A percentile compares a stretch with the other conserved stretches of the same genome.
phyloP scores from a whole-genome alignment of 2,113 vertebrate genomes.

The Caretta caretta region DNA sequence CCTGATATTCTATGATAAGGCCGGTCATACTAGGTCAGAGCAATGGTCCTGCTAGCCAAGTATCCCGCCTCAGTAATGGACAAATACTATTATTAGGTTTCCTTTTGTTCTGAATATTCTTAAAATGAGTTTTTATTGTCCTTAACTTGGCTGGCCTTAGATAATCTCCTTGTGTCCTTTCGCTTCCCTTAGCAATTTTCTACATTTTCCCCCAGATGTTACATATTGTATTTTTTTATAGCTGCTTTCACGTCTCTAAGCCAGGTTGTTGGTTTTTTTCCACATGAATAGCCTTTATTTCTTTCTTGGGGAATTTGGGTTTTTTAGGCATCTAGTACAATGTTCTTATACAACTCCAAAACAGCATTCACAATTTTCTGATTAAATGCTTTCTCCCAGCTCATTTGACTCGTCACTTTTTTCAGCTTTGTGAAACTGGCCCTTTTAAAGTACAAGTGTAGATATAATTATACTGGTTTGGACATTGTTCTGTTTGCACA shows the following conservation, averaged over 20 bases:
- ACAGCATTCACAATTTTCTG: background rate
- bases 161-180: background rate
- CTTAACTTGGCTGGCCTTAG: background rate
- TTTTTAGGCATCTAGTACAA: background rate
- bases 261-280: background rate
- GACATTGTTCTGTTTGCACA: background rate
- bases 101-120: background rate
- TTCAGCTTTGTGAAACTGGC: background rate
- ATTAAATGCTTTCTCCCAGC: background rate
- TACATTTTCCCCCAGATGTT: background rate
- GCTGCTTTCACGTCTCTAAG: background rate
- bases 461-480: background rate
- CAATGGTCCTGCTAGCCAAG: too few relatives aligned
- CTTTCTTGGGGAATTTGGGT: background rate
- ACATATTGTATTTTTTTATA: background rate
- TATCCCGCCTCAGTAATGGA: background rate
- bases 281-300: background rate
- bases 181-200: background rate
- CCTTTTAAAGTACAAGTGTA: background rate
- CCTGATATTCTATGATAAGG: too few relatives aligned
- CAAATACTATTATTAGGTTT: background rate
- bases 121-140: background rate
- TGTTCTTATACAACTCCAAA: background rate
- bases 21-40: too few relatives aligned
- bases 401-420: background rate